Percentiles rank a stretch among this genome's conserved stretches.
These are phyloP conservation scores for Coregonus sp. DNA, from an alignment of 2,797 vertebrate species.

Conservation along the genomic window DNA sequence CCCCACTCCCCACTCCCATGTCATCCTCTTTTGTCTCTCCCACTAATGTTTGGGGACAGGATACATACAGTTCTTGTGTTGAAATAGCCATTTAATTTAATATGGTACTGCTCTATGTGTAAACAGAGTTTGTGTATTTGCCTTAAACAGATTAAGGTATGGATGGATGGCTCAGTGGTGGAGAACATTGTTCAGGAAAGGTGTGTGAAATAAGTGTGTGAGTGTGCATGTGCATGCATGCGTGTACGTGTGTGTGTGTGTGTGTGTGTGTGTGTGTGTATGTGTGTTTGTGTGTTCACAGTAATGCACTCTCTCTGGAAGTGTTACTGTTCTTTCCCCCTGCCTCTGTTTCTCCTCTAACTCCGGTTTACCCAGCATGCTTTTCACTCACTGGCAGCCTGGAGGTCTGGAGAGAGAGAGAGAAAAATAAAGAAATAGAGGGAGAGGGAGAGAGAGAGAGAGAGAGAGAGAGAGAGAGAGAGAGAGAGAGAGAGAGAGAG, in stretches of 20 bases:
- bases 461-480: neutral
- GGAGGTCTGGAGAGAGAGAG: slow-evolving; percentile 58
- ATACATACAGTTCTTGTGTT: neutral
- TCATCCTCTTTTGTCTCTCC: slow-evolving; percentile 24
- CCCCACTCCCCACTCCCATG: slow-evolving; percentile 12
- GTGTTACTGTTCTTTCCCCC: slow-evolving; percentile 16
- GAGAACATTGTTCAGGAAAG: slow-evolving; percentile 2
- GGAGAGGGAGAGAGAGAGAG: slow-evolving; percentile 9
- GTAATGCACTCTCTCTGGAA: neutral
- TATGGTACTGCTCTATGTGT: slow-evolving; percentile 32
- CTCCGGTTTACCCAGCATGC: slow-evolving; percentile 72
- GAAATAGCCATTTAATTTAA: slow-evolving; percentile 39
- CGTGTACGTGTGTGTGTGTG: slow-evolving; percentile 40
- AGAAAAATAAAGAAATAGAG: slow-evolving; percentile 14
- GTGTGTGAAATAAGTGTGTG: neutral
- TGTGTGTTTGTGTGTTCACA: neutral
- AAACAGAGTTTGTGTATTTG: slow-evolving; percentile 43
- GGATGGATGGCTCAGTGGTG: slow-evolving; percentile 47
- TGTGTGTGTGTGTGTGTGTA: slow-evolving; percentile 14
- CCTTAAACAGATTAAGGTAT: slow-evolving; percentile 54
- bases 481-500: slow-evolving; percentile 31
- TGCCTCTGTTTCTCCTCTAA: slow-evolving; percentile 37
- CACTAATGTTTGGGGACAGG: slow-evolving; percentile 36
- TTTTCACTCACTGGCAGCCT: slow-evolving; percentile 59
- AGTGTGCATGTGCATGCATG: neutral